Evolutionary conservation across 2,888 invertebrate genomes (phyloP).

Genomic region (Microctonus hyperodae): DNA sequence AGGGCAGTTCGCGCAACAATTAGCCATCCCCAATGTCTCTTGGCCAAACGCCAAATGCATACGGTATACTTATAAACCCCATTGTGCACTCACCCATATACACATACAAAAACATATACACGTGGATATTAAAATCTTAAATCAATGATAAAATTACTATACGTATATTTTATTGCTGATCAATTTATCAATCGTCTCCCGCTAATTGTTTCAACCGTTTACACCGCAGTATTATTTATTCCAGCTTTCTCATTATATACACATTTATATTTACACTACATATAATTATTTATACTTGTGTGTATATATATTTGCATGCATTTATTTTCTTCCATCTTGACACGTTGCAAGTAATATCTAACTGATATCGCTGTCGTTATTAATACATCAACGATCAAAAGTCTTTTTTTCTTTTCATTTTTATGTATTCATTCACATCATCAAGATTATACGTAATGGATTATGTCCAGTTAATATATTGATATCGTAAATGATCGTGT

Average conservation of each 20-base stretch:
- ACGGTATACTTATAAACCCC: conserved; percentile 30
- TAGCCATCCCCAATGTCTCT: conserved; percentile 50
- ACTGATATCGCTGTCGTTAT: conserved; percentile 16
- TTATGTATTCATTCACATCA: no score
- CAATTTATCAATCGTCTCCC: conserved; percentile 24
- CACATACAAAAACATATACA: no score
- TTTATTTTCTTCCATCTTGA: not conserved
- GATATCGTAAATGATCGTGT: conserved; percentile 2
- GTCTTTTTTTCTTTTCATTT: not conserved
- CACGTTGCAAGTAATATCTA: not conserved
- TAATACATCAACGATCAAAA: conserved; percentile 18
- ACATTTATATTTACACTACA: not conserved
- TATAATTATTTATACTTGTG: not conserved
- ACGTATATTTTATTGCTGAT: conserved; percentile 32
- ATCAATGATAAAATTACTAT: conserved; percentile 27
- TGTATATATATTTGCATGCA: not conserved
- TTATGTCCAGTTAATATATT: conserved; percentile 3
- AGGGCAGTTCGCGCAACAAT: conserved; percentile 58
- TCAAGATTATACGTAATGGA: not conserved
- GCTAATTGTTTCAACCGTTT: conserved; percentile 38
- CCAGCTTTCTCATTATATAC: conserved; percentile 27
- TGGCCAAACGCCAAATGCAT: conserved; percentile 53
- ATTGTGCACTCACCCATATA: no score
- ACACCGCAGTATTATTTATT: conserved; percentile 28
- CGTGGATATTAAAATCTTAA: conserved; percentile 35